Evolutionary conservation across 1,140 invertebrate genomes (phyloP).

Genomic region (Euura saliciscinereae): DNA sequence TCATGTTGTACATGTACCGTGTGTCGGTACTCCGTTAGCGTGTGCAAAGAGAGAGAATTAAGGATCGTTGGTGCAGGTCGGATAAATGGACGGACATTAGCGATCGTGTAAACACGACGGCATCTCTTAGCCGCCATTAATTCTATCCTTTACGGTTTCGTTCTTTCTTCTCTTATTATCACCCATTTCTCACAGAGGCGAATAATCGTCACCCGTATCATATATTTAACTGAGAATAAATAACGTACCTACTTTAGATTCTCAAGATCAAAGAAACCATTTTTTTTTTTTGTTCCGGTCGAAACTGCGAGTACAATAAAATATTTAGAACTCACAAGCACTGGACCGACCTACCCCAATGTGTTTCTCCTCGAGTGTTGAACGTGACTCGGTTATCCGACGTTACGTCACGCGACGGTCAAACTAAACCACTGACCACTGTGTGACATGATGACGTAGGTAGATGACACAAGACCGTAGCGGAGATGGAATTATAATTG

Average conservation of each 20-base stretch:
- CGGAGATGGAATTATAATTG: no score
- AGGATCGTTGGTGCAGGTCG: slow-evolving; percentile 12
- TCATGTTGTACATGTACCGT: no score
- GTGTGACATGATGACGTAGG: no score
- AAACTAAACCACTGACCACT: no score
- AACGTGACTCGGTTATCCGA: not conserved
- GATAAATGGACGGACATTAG: slow-evolving; percentile 24
- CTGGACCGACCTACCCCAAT: not conserved
- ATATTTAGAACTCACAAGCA: not conserved
- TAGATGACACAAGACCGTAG: no score
- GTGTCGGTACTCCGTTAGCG: not conserved
- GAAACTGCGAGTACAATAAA: not conserved
- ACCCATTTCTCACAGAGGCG: no score
- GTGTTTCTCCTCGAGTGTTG: not conserved
- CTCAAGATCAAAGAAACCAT: no score
- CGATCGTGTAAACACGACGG: slow-evolving; percentile 23
- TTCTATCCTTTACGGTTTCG: no score
- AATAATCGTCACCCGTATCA: no score
- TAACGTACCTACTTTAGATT: no score
- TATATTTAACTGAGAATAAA: no score
- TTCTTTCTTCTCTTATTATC: not conserved
- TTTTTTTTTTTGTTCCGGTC: no score
- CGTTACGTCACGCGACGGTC: not conserved
- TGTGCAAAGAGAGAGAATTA: slow-evolving; percentile 1
- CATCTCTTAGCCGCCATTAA: slow-evolving; percentile 18